These are phyloP conservation scores for Rhabdomys dilectus DNA, from an alignment of 2,113 vertebrate genomes.

Conservation along the genomic window DNA sequence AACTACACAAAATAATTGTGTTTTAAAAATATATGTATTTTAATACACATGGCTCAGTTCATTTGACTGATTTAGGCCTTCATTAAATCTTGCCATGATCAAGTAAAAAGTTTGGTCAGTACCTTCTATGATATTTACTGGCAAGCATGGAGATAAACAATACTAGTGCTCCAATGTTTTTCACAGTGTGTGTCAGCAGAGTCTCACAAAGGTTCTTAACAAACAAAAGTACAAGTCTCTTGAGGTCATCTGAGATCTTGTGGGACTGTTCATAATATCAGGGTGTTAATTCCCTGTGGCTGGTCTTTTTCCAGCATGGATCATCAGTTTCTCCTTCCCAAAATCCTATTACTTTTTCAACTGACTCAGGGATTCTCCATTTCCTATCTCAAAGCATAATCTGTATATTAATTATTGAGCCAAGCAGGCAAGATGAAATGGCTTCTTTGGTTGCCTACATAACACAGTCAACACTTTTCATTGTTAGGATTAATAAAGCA, in stretches of 20 bases:
- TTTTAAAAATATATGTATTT: not conserved
- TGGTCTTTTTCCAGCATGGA: slow-evolving; percentile 51
- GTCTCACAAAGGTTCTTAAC: slow-evolving; percentile 57
- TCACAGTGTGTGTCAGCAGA: not conserved
- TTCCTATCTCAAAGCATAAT: slow-evolving; percentile 53
- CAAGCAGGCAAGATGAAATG: slow-evolving; percentile 30
- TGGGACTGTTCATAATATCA: slow-evolving; percentile 55
- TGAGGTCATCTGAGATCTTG: slow-evolving; percentile 36
- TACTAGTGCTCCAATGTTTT: slow-evolving; percentile 49
- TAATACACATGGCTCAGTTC: slow-evolving; percentile 43
- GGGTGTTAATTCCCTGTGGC: slow-evolving; percentile 52
- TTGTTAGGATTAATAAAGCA: slow-evolving; percentile 34
- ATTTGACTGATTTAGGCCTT: not conserved
- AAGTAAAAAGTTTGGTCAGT: not conserved
- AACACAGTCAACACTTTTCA: slow-evolving; percentile 7
- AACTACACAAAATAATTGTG: not conserved
- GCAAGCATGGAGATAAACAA: slow-evolving; percentile 29
- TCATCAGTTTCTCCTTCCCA: slow-evolving; percentile 61
- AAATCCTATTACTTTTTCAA: slow-evolving; percentile 24
- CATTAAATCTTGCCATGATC: not conserved
- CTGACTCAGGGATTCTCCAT: slow-evolving; percentile 21
- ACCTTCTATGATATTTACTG: slow-evolving; percentile 40
- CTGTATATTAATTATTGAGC: not conserved
- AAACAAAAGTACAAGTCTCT: slow-evolving; percentile 63
- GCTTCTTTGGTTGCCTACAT: slow-evolving; percentile 22